phyloP scores from a whole-genome alignment of 2,888 invertebrate species.

The Escarpia spicata region DNA sequence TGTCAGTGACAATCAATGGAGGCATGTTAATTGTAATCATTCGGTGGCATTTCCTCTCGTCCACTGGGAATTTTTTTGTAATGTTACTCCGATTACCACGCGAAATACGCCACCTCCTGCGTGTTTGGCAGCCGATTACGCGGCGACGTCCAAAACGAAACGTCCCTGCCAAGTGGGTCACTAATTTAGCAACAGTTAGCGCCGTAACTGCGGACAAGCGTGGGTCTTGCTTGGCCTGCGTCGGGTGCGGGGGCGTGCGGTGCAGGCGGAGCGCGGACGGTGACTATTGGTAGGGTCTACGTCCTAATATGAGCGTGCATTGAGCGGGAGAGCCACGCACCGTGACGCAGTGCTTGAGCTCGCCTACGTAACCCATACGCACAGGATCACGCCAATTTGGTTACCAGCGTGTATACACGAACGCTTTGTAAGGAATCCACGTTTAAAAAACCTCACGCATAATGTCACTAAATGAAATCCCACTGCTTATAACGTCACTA shows the following conservation, averaged over 20 bases:
- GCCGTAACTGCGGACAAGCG: not conserved
- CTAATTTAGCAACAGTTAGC: not conserved
- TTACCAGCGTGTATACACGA: not conserved
- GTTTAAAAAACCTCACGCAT: no score
- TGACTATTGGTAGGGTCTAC: not conserved
- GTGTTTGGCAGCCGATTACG: not conserved
- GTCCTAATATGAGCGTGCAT: not conserved
- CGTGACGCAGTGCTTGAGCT: no score
- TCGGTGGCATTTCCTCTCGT: no score
- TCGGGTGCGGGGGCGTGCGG: not conserved
- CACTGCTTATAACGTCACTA: no score
- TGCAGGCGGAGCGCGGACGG: no score
- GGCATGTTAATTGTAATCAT: not conserved
- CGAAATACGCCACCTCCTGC: not conserved
- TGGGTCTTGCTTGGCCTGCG: not conserved
- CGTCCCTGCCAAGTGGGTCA: not conserved
- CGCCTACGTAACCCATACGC: not conserved
- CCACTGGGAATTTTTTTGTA: no score
- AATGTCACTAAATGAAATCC: no score
- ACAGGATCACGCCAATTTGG: not conserved
- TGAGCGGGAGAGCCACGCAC: not conserved
- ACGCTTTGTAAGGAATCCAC: not conserved
- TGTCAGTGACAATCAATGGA: not conserved
- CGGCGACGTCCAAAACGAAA: not conserved
- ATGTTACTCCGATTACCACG: not conserved